A percentile compares a stretch with the other conserved stretches of the same genome.
Evolutionary conservation across 1,140 invertebrate species (phyloP).

Genomic region (Anthonomus grandis): DNA sequence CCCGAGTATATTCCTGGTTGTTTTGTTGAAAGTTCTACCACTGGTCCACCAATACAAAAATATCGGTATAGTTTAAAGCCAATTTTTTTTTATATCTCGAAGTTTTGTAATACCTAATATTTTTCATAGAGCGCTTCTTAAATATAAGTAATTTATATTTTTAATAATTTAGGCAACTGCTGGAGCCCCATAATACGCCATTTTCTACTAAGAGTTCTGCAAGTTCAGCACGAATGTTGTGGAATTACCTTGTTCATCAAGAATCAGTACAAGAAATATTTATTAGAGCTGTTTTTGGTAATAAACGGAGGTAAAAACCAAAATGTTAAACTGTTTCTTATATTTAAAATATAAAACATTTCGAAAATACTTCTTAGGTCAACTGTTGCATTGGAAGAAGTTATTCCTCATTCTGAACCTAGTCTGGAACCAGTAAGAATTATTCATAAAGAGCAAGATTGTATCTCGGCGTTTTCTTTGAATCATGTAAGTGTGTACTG

Average conservation of each 20-base stretch:
- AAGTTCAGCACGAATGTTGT: slow-evolving; percentile 81
- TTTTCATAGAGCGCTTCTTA: neutral
- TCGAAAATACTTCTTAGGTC: slow-evolving; percentile 47
- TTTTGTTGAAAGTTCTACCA: slow-evolving; percentile 64
- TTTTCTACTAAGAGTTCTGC: slow-evolving; percentile 77
- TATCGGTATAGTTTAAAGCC: too few relatives aligned
- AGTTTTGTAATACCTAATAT: neutral
- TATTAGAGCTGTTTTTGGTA: slow-evolving; percentile 92
- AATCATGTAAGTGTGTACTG: slow-evolving; percentile 68
- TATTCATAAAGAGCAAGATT: slow-evolving; percentile 98
- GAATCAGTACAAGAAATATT: slow-evolving; percentile 93
- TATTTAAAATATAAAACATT: too few relatives aligned
- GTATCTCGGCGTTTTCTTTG: slow-evolving; percentile 94
- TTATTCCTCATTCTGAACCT: slow-evolving; percentile 45
- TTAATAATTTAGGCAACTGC: slow-evolving; percentile 51
- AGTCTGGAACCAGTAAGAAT: slow-evolving; percentile 83
- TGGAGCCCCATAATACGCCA: slow-evolving; percentile 93
- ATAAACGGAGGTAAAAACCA: slow-evolving; percentile 54
- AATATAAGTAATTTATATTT: slow-evolving; percentile 3
- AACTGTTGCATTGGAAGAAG: slow-evolving; percentile 51
- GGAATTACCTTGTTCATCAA: slow-evolving; percentile 91
- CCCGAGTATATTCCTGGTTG: slow-evolving; percentile 81
- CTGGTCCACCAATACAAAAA: slow-evolving; percentile 84
- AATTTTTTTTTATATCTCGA: too few relatives aligned
- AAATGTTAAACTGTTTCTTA: neutral